A percentile compares a stretch with the other conserved stretches of the same genome.
phyloP scores from a whole-genome alignment of 2,797 vertebrate genomes.

The Lepilemur septentrionalis region DNA sequence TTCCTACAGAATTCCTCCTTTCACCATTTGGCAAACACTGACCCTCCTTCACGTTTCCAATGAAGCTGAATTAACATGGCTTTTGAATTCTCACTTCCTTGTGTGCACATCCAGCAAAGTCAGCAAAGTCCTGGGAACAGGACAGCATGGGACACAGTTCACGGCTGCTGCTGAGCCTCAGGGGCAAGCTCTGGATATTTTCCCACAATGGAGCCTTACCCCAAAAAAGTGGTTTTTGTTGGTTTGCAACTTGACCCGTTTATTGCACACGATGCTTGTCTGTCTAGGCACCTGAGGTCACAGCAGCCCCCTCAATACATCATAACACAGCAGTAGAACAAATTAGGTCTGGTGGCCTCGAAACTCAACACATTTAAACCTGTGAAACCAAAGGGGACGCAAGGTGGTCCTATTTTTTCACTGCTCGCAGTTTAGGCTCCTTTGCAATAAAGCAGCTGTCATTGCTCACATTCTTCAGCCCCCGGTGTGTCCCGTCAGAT shows the following conservation, averaged over 20 bases:
- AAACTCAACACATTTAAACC: neutral
- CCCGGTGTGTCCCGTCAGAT: too few species aligned
- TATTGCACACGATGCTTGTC: neutral
- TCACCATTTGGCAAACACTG: neutral
- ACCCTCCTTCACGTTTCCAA: neutral
- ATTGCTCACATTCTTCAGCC: neutral
- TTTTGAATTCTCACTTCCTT: conserved; percentile 45
- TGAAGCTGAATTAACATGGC: conserved; percentile 48
- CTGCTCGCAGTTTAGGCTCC: neutral
- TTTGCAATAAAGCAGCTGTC: neutral
- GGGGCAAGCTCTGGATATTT: neutral
- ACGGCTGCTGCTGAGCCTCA: neutral
- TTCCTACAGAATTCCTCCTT: neutral
- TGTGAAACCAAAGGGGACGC: neutral
- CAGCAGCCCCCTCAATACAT: neutral
- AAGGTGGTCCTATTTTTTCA: rapidly evolving
- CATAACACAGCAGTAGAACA: neutral
- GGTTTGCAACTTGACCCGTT: neutral
- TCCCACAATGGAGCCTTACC: neutral
- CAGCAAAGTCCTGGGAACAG: neutral
- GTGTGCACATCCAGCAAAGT: neutral
- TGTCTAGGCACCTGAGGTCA: neutral
- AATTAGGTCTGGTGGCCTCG: neutral
- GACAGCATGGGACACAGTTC: neutral
- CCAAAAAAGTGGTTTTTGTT: neutral